Evolutionary conservation across 2,797 vertebrate species (phyloP).

Genomic region (Gallinago stenura): DNA sequence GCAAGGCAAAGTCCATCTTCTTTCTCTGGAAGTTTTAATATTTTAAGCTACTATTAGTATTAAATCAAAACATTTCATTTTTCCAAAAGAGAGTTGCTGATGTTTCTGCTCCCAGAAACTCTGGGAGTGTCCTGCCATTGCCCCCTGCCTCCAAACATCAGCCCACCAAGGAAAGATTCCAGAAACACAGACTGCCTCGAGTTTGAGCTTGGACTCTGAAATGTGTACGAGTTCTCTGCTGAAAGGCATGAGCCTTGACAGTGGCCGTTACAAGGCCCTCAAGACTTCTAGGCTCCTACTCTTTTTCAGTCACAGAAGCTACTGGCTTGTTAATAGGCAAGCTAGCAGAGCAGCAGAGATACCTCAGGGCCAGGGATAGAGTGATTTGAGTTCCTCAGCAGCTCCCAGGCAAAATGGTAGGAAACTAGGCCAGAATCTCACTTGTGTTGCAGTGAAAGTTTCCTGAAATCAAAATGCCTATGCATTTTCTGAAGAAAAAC

Average conservation of each 20-base stretch:
- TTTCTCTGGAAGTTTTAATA: neutral
- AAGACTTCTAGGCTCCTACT: neutral
- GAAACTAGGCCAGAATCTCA: neutral
- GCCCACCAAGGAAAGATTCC: neutral
- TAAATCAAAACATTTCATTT: neutral
- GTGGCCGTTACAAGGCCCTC: neutral
- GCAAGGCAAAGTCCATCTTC: neutral
- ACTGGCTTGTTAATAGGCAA: neutral
- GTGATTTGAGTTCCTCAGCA: neutral
- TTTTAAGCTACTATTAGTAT: neutral
- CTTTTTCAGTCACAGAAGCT: neutral
- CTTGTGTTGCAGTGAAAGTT: neutral
- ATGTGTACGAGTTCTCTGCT: neutral
- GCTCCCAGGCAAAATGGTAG: neutral
- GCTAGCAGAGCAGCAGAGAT: neutral
- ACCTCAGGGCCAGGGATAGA: neutral
- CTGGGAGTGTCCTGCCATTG: rapidly evolving
- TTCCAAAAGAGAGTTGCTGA: neutral
- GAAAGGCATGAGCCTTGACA: neutral
- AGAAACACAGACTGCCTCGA: neutral
- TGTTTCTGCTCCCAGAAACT: neutral
- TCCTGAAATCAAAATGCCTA: neutral
- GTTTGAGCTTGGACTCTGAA: neutral
- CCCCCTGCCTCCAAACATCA: neutral
- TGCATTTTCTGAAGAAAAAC: neutral